Conservation (phyloP, 2,888 invertebrate genomes). For the Eudasyphora cyanicolor region DNA sequence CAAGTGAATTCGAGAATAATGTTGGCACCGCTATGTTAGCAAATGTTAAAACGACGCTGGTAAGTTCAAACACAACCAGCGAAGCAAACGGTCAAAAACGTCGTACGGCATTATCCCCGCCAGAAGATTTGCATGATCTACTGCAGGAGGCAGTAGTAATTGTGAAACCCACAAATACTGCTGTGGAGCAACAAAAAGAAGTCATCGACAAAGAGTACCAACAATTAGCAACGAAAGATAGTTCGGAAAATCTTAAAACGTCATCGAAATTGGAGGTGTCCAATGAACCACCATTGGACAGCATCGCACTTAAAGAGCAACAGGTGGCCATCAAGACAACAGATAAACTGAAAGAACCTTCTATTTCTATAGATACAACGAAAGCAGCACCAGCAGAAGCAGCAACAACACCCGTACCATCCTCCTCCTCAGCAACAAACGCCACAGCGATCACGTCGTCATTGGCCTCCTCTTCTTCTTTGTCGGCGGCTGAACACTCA, state of each 20-base stretch:
- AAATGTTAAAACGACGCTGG: constrained; percentile 45
- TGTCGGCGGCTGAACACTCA: constrained; percentile 50
- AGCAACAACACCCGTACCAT: constrained; percentile 56
- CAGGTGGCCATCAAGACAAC: constrained; percentile 49
- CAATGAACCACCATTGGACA: constrained; percentile 17
- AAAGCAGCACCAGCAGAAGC: constrained; percentile 29
- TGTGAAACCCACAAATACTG: constrained; percentile 66
- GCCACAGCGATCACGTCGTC: constrained; percentile 24
- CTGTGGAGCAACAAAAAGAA: background rate
- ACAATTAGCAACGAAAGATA: no score
- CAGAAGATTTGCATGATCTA: constrained; percentile 48
- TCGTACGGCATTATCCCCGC: no score
- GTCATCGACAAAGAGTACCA: no score
- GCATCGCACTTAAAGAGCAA: constrained; percentile 29
- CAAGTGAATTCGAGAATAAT: constrained; percentile 49
- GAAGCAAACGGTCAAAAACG: constrained; percentile 68
- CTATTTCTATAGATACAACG: constrained; percentile 5
- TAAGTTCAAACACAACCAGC: constrained; percentile 72
- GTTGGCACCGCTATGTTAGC: constrained; percentile 61
- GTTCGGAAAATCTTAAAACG: background rate
- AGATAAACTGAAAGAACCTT: constrained; percentile 48
- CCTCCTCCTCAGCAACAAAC: no score
- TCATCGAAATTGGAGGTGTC: background rate
- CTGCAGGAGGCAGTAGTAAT: constrained; percentile 71
- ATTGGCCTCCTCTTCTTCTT: constrained; percentile 63